Evolutionary conservation across 2,888 invertebrate genomes (phyloP).

Genomic region (Chromoteleia sp.): DNA sequence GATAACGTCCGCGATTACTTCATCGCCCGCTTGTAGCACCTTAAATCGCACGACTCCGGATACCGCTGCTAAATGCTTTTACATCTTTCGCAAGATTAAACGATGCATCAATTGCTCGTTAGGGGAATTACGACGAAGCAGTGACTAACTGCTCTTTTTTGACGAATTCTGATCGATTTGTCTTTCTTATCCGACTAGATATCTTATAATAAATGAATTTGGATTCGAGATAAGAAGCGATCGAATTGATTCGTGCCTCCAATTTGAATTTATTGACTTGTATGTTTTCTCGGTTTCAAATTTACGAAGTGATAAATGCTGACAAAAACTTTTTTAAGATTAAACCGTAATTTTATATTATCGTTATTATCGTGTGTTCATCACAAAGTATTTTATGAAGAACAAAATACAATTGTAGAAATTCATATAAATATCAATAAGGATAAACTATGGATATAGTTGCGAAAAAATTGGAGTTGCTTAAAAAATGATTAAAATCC

Average conservation of each 20-base stretch:
- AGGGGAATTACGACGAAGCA: slow-evolving; percentile 18
- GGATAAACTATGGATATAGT: too few relatives aligned
- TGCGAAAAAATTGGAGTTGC: too few relatives aligned
- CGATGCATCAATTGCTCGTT: slow-evolving; percentile 24
- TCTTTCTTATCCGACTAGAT: slow-evolving; percentile 24
- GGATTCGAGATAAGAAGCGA: slow-evolving; percentile 17
- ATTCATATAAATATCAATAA: too few relatives aligned
- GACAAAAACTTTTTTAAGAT: neutral
- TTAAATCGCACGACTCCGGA: slow-evolving; percentile 12
- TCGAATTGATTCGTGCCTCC: slow-evolving; percentile 37
- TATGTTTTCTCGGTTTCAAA: slow-evolving; percentile 2
- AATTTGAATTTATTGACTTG: slow-evolving; percentile 30
- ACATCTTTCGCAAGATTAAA: slow-evolving; percentile 28
- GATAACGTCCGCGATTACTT: slow-evolving; percentile 63
- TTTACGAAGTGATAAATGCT: slow-evolving; percentile 22
- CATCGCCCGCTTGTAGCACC: slow-evolving; percentile 23
- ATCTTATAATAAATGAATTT: slow-evolving; percentile 42
- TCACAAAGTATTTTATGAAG: neutral
- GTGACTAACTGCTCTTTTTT: slow-evolving; percentile 32
- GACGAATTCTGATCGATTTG: slow-evolving; percentile 22
- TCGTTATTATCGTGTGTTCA: too few relatives aligned
- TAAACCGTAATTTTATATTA: too few relatives aligned
- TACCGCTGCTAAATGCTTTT: slow-evolving; percentile 36
- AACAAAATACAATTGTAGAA: too few relatives aligned
- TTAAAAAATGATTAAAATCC: too few relatives aligned